A percentile compares a stretch with the other conserved stretches of the same genome.
phyloP scores from a whole-genome alignment of 2,888 invertebrate species.

The Choreutis nemorana region DNA sequence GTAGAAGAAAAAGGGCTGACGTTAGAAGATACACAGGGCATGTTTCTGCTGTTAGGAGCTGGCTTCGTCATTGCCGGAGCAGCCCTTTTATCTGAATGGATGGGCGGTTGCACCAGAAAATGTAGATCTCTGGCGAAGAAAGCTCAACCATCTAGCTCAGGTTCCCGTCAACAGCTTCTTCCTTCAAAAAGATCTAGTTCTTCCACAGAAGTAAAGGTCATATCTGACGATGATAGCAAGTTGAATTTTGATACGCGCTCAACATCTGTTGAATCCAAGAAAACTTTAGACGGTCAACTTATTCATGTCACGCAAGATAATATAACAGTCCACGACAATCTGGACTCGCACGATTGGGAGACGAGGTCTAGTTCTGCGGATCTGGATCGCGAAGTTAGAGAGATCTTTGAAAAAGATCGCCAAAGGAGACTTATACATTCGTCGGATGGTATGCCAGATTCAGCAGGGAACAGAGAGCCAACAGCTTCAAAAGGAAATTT shows the following conservation, averaged over 20 bases:
- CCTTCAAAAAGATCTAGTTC: constrained; percentile 17
- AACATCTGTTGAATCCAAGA: constrained; percentile 29
- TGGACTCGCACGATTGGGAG: constrained; percentile 22
- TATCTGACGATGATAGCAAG: constrained; percentile 18
- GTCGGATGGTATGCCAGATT: constrained; percentile 15
- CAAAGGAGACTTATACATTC: constrained; percentile 18
- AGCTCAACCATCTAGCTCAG: constrained; percentile 15
- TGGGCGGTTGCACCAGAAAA: constrained; percentile 72
- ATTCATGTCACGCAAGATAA: constrained; percentile 39
- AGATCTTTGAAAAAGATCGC: constrained; percentile 43
- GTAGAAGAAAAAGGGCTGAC: constrained; percentile 78
- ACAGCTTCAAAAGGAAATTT: constrained; percentile 30
- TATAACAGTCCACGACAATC: constrained; percentile 34
- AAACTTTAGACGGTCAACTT: constrained; percentile 38
- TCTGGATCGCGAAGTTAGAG: constrained; percentile 45
- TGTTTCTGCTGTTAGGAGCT: constrained; percentile 76
- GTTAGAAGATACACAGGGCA: constrained; percentile 82
- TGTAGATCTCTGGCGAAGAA: constrained; percentile 41
- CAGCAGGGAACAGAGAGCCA: constrained; percentile 18
- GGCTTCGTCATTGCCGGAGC: constrained; percentile 73
- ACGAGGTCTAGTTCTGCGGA: constrained; percentile 48
- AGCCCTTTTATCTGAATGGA: constrained; percentile 73
- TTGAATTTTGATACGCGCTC: constrained; percentile 22
- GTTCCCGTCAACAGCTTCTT: constrained; percentile 25
- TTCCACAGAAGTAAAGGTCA: constrained; percentile 15